Evolutionary conservation across 1,140 invertebrate genomes (phyloP).

Genomic region (Helicoverpa armigera): DNA sequence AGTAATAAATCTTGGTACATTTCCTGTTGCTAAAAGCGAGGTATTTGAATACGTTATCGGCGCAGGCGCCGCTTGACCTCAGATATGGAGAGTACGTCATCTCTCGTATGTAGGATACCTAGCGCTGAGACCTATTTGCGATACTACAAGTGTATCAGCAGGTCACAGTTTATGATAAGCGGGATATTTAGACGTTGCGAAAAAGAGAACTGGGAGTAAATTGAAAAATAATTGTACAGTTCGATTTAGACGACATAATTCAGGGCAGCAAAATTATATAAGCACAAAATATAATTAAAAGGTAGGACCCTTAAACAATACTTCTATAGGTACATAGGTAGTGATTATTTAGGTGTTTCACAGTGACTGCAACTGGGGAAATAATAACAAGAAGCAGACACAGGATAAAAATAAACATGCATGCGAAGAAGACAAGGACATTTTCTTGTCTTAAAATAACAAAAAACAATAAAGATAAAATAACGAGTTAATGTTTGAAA

Average conservation of each 20-base stretch:
- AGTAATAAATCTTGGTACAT: conserved; percentile 24
- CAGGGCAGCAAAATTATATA: neutral
- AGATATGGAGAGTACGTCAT: conserved; percentile 25
- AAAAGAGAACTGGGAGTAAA: neutral
- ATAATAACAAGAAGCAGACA: too few relatives aligned
- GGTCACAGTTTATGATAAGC: conserved; percentile 16
- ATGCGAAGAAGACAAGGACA: too few relatives aligned
- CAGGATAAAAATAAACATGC: too few relatives aligned
- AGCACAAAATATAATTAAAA: too few relatives aligned
- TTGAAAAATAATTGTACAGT: neutral
- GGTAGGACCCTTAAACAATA: too few relatives aligned
- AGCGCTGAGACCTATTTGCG: conserved; percentile 16
- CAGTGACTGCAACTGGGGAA: too few relatives aligned
- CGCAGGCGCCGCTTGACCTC: conserved; percentile 36
- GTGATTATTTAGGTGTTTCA: too few relatives aligned
- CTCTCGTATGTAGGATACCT: conserved; percentile 30
- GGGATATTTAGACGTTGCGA: neutral
- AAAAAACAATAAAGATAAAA: conserved; percentile 22
- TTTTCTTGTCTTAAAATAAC: too few relatives aligned
- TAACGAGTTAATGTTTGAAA: conserved; percentile 1
- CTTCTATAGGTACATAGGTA: too few relatives aligned
- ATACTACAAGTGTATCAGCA: conserved; percentile 37
- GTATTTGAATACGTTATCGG: conserved; percentile 37
- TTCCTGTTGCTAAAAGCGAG: conserved; percentile 19
- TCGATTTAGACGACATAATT: neutral